These are phyloP conservation scores for Thinocorus orbignyianus DNA, from an alignment of 2,113 vertebrate species.

Conservation along the genomic window DNA sequence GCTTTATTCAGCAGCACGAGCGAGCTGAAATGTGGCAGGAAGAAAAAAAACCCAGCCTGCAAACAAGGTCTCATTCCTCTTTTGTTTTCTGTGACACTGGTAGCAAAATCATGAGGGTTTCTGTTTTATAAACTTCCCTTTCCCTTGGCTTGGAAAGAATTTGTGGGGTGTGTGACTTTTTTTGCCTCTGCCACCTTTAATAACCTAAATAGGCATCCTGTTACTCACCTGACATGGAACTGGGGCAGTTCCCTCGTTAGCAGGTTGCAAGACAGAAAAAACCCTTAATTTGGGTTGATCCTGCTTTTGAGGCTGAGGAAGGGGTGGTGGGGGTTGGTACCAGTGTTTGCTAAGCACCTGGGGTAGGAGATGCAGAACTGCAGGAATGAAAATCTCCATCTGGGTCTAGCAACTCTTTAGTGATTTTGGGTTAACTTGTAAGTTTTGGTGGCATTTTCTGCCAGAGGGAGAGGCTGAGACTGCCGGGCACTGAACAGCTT, in stretches of 20 bases:
- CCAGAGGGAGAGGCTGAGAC: not conserved
- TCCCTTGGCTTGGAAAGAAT: not conserved
- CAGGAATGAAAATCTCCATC: not conserved
- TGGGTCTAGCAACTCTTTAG: not conserved
- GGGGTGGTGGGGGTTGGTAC: not conserved
- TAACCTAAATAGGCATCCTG: not conserved
- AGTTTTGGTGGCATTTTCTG: not conserved
- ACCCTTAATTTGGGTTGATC: not conserved
- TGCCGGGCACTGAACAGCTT: rapidly evolving
- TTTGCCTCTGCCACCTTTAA: not conserved
- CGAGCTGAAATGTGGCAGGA: not conserved
- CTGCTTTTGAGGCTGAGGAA: not conserved
- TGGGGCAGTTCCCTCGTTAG: not conserved
- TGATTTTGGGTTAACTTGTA: not conserved
- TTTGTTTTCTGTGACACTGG: not conserved
- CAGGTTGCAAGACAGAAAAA: not conserved
- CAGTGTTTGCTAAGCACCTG: not conserved
- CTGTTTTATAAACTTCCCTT: not conserved
- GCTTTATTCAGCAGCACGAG: not conserved
- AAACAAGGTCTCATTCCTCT: not conserved
- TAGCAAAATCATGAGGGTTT: not conserved
- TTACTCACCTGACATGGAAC: not conserved
- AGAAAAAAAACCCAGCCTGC: not conserved
- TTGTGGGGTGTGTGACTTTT: not conserved
- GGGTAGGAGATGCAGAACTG: not conserved